Evolutionary conservation across 2,888 invertebrate species (phyloP).

Genomic region (Sussaba pulchella): DNA sequence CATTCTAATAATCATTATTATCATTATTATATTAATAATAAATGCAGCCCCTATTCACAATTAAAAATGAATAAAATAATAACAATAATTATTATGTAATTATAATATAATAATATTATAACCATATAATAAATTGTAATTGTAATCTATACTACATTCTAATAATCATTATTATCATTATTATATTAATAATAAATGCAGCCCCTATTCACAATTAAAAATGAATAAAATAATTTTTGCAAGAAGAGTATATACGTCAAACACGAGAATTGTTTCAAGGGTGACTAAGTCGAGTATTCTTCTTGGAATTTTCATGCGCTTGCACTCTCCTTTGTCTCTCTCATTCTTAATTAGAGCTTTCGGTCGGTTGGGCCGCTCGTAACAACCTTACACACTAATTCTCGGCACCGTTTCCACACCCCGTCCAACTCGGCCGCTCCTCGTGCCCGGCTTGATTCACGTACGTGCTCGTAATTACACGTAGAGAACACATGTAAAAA

Average conservation of each 20-base stretch:
- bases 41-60: no score
- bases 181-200: no score
- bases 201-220: not conserved
- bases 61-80: no score
- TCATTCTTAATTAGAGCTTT: conserved; percentile 36
- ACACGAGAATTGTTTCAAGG: conserved; percentile 20
- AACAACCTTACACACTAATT: conserved; percentile 5
- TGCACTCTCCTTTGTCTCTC: conserved; percentile 10
- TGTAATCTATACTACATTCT: no score
- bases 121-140: no score
- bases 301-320: conserved; percentile 8
- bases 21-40: no score
- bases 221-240: not conserved
- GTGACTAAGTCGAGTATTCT: conserved; percentile 25
- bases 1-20: no score
- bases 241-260: not conserved
- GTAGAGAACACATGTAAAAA: not conserved
- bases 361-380: not conserved
- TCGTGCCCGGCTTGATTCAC: not conserved
- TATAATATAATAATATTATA: no score
- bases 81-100: no score
- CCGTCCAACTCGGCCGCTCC: not conserved
- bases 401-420: conserved; percentile 9
- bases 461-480: conserved; percentile 14
- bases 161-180: no score